These are phyloP conservation scores for Agrypnia vestita DNA, from an alignment of 1,140 invertebrate genomes.

Conservation along the genomic window DNA sequence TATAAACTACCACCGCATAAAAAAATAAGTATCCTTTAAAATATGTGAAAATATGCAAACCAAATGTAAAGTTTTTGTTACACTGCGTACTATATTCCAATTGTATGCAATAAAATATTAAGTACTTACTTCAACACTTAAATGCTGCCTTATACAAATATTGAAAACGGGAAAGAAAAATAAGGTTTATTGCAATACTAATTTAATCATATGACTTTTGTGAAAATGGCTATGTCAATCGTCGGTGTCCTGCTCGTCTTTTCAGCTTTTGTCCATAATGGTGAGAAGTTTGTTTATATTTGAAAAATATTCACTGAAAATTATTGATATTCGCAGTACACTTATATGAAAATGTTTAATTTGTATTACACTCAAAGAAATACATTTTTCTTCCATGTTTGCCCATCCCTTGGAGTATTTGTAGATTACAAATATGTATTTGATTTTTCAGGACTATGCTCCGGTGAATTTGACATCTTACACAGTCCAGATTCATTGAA, in stretches of 20 bases:
- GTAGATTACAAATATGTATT: constrained; percentile 61
- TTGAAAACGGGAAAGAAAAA: not conserved
- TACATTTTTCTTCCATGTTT: not conserved
- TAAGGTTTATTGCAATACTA: constrained; percentile 21
- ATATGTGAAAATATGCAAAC: not conserved
- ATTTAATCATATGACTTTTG: constrained; percentile 49
- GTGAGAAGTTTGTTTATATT: constrained; percentile 29
- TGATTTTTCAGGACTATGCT: constrained; percentile 75
- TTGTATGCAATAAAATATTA: not conserved
- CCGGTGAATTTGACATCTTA: constrained; percentile 80
- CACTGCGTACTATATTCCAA: not conserved
- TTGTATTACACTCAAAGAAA: not conserved
- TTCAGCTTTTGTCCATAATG: constrained; percentile 43
- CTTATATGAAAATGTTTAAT: not conserved
- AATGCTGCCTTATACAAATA: not conserved
- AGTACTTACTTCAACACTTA: not conserved
- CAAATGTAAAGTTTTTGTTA: not conserved
- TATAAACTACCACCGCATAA: not conserved
- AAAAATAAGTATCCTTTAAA: not conserved
- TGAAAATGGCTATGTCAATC: constrained; percentile 51
- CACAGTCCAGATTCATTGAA: constrained; percentile 78
- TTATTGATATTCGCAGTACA: not conserved
- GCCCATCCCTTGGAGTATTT: constrained; percentile 45
- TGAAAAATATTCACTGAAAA: not conserved
- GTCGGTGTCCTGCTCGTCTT: constrained; percentile 35